phyloP scores from a whole-genome alignment of 2,888 invertebrate genomes.

The Salpingus planirostris region DNA sequence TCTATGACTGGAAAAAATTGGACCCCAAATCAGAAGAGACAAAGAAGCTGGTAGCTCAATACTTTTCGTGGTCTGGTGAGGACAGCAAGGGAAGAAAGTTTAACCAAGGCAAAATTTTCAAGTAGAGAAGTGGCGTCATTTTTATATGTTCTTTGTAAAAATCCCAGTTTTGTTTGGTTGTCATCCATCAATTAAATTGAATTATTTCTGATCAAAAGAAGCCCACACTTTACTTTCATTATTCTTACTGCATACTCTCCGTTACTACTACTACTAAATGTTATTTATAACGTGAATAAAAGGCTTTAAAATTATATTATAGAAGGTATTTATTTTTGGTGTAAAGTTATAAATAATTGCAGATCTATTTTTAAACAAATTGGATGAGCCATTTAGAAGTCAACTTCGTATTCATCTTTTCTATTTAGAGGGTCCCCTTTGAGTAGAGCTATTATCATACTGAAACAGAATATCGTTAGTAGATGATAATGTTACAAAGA shows the following conservation, averaged over 20 bases:
- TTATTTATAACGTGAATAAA: too few relatives aligned
- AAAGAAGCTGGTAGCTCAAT: constrained; percentile 78
- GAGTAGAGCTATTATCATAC: constrained; percentile 68
- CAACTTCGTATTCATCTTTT: constrained; percentile 44
- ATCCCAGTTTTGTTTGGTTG: too few relatives aligned
- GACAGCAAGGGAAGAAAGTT: constrained; percentile 86
- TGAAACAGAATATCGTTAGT: constrained; percentile 35
- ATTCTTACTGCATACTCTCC: too few relatives aligned
- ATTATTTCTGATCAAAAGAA: too few relatives aligned
- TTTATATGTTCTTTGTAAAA: too few relatives aligned
- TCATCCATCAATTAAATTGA: too few relatives aligned
- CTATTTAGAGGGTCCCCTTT: constrained; percentile 71
- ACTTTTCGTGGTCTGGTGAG: constrained; percentile 81
- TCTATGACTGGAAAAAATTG: constrained; percentile 91
- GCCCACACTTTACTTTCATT: too few relatives aligned
- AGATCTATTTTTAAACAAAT: too few relatives aligned
- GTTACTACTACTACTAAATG: too few relatives aligned
- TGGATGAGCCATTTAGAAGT: constrained; percentile 7
- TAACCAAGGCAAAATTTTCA: constrained; percentile 99
- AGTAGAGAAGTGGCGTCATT: constrained; percentile 47
- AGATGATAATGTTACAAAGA: neutral
- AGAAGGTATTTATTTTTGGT: too few relatives aligned
- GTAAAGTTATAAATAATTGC: constrained; percentile 2
- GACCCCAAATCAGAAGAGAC: constrained; percentile 72
- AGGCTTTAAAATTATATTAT: too few relatives aligned